Conservation (phyloP, 2,113 vertebrate genomes). For the Thunnus thynnus region DNA sequence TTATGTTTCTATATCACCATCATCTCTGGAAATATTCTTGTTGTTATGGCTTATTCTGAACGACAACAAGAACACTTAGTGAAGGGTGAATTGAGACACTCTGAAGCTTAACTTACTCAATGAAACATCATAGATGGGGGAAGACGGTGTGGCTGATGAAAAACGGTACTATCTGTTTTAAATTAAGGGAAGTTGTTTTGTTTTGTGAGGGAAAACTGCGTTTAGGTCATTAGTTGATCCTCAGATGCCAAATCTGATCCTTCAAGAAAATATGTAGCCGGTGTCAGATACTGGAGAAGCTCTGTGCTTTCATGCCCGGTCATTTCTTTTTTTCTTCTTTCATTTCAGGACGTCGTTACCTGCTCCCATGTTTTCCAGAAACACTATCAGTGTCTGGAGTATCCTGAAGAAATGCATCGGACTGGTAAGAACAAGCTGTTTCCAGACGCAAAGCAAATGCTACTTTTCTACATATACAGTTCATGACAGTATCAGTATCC, state of each 20-base stretch:
- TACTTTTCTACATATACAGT: neutral
- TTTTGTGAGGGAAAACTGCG: neutral
- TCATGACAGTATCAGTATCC: neutral
- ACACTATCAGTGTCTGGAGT: constrained; percentile 94
- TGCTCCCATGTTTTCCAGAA: constrained; percentile 94
- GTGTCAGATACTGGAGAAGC: neutral
- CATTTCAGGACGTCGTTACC: constrained; percentile 89
- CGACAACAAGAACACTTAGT: no score
- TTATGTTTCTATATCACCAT: neutral
- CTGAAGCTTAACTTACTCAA: neutral
- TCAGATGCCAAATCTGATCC: neutral
- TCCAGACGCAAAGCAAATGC: neutral
- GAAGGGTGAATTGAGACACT: neutral
- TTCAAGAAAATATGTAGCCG: neutral
- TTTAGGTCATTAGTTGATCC: neutral
- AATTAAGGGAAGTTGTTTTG: neutral
- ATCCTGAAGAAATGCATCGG: constrained; percentile 98
- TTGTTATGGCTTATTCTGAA: no score
- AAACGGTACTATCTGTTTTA: neutral
- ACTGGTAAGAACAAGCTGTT: constrained; percentile 86
- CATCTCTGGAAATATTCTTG: neutral
- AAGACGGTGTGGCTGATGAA: no score
- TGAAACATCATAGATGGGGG: neutral
- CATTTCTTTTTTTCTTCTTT: constrained; percentile 7
- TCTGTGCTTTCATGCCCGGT: neutral